Evolutionary conservation across 2,113 vertebrate genomes (phyloP).

Genomic region (Chinchilla lanigera): DNA sequence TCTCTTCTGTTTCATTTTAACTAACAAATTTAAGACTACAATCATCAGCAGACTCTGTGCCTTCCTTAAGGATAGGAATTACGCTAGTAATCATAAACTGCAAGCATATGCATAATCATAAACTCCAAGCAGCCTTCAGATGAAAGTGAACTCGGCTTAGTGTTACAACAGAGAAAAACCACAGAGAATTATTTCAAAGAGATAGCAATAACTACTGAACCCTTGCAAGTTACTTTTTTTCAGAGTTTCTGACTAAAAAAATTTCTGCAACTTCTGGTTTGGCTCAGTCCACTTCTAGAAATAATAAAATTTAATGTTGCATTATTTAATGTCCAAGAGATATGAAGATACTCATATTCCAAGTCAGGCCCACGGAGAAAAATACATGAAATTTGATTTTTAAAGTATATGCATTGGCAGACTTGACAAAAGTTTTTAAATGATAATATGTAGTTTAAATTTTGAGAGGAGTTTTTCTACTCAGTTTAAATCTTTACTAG

Average conservation of each 20-base stretch:
- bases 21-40: not conserved
- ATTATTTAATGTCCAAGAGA: not conserved
- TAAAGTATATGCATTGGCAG: not conserved
- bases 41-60: not conserved
- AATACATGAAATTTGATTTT: not conserved
- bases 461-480: not conserved
- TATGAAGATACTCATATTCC: not conserved
- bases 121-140: not conserved
- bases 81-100: not conserved
- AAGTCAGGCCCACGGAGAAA: not conserved
- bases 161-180: not conserved
- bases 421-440: constrained; percentile 14
- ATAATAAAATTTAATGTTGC: constrained; percentile 17
- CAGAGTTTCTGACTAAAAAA: not conserved
- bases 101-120: not conserved
- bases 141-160: constrained; percentile 13
- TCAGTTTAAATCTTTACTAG: not conserved
- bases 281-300: not conserved
- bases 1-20: not conserved
- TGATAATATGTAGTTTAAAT: not conserved
- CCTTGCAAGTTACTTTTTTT: not conserved
- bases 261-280: constrained; percentile 27
- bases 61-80: not conserved
- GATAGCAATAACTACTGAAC: not conserved
- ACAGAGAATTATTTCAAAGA: not conserved